Base-by-base conservation (phyloP, 2,888 invertebrate genomes). In the Limnephilus lunatus region DNA sequence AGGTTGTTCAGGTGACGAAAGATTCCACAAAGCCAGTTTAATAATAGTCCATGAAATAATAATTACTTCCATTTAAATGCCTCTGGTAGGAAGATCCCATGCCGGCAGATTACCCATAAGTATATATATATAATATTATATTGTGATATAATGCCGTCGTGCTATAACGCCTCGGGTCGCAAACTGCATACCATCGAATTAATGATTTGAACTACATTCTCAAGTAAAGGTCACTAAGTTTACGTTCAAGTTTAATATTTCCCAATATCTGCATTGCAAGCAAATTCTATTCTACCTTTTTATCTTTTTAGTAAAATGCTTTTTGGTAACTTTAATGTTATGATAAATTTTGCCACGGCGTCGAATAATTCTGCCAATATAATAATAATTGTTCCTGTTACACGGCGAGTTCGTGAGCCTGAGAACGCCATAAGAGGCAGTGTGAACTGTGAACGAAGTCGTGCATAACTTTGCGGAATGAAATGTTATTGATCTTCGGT, bases 401-500 rank as follows among this genome's bases (percentile, higher is more conserved):
- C 44, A 31, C 87, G 31, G 68, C 25, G 87, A 86, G 87, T 32
- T 87, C 87, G 68, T 87, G 68, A 87, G 30, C 87, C 87, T 31
- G 87, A 53, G 68, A 68, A 87, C 15, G 31, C 87, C 87, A 32
- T 87, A 68, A 68, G 32, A 53, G 68, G 31, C 30, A 68, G 53
- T 53, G 87, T 53, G 87, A 87, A 39, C 85, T 53, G 87, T 31
- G 87, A 87, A 39, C 85, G 3, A 44, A 87, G 12, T 87, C 87
- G 87, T 87, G 87, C 68, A 87, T 87, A 68, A 31, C 68, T 87
- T 31, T 32, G 32, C 53, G 53, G 30, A 39, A 39, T 85, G n/a
- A 85, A 85, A 53, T 68, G 68, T 87, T 68, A 87, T 53, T 87
- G 87, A 87, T 87, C 87, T 87, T 87, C 87, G 87, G 68, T 87